Conservation (phyloP, 37 sponge, comb jelly and placozoan species). For the Mnemiopsis leidyi region DNA sequence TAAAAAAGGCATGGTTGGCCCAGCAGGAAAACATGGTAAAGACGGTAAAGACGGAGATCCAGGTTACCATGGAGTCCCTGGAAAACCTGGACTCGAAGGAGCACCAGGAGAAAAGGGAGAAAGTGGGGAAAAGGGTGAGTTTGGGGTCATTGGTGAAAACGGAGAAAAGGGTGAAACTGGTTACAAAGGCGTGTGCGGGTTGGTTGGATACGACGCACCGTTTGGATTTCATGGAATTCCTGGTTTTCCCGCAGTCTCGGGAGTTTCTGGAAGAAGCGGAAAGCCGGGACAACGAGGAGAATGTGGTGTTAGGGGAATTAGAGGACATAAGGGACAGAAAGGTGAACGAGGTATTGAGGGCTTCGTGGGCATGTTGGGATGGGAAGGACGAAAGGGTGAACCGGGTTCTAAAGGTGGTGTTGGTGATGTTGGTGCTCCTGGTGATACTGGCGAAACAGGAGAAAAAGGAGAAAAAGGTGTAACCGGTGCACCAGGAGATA, state of each 20-base stretch:
- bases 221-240: slow-evolving; percentile 9
- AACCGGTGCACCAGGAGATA: not conserved
- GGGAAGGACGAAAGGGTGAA: slow-evolving; percentile 10
- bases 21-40: not conserved
- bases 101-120: slow-evolving; percentile 5
- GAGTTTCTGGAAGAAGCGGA: not conserved
- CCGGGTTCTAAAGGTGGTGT: not conserved
- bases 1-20: not conserved
- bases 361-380: not conserved
- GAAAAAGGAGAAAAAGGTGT: not conserved
- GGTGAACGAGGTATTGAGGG: slow-evolving; percentile 29
- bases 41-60: slow-evolving; percentile 32
- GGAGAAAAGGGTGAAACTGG: not conserved
- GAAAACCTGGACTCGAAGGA: slow-evolving; percentile 9
- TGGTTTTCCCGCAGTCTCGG: not conserved
- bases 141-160: not conserved
- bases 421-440: not conserved
- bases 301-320: not conserved
- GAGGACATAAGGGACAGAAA: slow-evolving; percentile 2
- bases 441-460: not conserved
- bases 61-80: slow-evolving; percentile 44
- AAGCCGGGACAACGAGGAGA: not conserved
- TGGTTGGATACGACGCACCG: not conserved
- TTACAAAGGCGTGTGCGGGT: not conserved
- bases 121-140: not conserved